Evolutionary conservation across 2,888 invertebrate genomes (phyloP).

Genomic region (Acrobasis suavella): DNA sequence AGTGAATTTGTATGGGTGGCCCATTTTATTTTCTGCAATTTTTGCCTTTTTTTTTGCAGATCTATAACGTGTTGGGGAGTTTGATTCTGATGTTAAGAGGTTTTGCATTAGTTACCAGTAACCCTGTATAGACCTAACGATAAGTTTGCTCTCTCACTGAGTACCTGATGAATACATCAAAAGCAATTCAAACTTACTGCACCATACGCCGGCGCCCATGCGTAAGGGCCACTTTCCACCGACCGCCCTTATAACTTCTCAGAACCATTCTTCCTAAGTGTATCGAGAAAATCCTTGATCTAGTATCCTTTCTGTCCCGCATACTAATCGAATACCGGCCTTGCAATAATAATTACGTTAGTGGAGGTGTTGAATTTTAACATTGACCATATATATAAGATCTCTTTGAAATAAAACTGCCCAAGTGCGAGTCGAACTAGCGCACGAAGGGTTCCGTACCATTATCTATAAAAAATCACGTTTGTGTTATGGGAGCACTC

Average conservation of each 20-base stretch:
- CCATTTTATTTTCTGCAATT: too few species aligned
- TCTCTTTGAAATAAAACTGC: too few species aligned
- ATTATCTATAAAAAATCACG: too few species aligned
- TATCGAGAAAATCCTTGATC: slow-evolving; percentile 5
- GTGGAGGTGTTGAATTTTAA: background rate
- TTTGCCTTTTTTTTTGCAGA: too few species aligned
- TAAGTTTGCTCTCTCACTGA: slow-evolving; percentile 18
- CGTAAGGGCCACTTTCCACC: slow-evolving; percentile 12
- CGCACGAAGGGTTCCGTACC: too few species aligned
- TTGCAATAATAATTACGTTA: background rate
- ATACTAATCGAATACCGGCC: background rate
- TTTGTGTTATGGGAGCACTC: too few species aligned
- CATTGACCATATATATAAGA: too few species aligned
- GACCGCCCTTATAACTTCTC: slow-evolving; percentile 15
- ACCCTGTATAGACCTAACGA: slow-evolving; percentile 8
- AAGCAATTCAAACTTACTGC: slow-evolving; percentile 20
- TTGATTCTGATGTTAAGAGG: too few species aligned
- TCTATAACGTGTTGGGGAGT: too few species aligned
- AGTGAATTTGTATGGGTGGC: too few species aligned
- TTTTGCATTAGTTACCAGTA: too few species aligned
- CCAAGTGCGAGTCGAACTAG: too few species aligned
- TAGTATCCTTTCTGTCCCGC: background rate
- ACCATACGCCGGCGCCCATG: slow-evolving; percentile 17
- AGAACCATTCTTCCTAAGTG: slow-evolving; percentile 17
- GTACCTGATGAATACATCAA: slow-evolving; percentile 22